Evolutionary conservation across 2,888 invertebrate genomes (phyloP), one percentile per base, ranked within the genome.

Genomic region (Pristionchus maxplancki): DNA sequence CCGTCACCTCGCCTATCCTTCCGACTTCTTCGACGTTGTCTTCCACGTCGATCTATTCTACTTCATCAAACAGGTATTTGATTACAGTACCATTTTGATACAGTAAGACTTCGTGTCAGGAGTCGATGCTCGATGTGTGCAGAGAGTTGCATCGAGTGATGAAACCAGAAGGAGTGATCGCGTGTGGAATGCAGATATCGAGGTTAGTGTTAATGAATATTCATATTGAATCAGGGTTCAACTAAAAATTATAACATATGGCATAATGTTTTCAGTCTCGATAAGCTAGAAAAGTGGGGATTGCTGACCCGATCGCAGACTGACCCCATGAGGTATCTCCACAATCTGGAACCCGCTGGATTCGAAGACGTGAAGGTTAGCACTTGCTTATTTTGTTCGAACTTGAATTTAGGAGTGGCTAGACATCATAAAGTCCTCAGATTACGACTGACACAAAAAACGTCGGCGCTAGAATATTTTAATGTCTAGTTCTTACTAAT

Each of bases 11-110:
- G 93, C 94, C 17, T 94, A 93, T 87, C 93, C 94, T 13, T 90
- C 91, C 15, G 90, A 93, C 88, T 90, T 93, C 50, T 94, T 94
- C 89, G 89, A 93, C 58, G 90, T 90, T 17, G 89, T 93, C 15
- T 94, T 90, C 89, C 94, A 94, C 86, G 91, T 94, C 28, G 93
- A 94, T 88, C 90, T 93, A 24, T 94, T 93, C 91, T 94, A 94
- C 86, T 94, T 93, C 84, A 89, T 93, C 87, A 89, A 89, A 44
- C 90, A 90, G 64, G 85, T 85, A 28, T 50, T 1, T 5, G 24
- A n/a, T 62, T 62, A 24, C 24, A 58, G 58, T 20, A 58, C 53
- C n/a, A 31, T 78, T 2, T 24, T 34, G 20, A 74, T 15, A 8
- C 24, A 17, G 17, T 20, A 74, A 74, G 4, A 20, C 13, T 44